phyloP scores from a whole-genome alignment of 2,888 invertebrate species.

The Nephrotoma appendiculata region DNA sequence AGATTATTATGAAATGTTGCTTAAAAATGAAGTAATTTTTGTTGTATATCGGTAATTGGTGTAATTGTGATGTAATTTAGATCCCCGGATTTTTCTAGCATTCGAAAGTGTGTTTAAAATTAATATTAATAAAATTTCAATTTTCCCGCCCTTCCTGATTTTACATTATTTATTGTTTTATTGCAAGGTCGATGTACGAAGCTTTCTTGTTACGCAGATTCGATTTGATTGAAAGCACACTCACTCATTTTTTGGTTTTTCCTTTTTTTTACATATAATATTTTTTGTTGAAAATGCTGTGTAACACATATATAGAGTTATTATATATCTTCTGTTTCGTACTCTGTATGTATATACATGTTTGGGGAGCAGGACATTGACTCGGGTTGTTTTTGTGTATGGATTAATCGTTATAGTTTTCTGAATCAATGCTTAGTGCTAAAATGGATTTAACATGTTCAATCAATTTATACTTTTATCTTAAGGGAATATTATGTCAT shows the following conservation, averaged over 20 bases:
- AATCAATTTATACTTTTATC: background rate
- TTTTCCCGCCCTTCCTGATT: background rate
- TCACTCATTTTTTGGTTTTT: background rate
- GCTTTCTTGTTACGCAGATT: background rate
- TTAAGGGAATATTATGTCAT: background rate
- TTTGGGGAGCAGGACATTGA: background rate
- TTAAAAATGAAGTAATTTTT: background rate
- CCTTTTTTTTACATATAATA: background rate
- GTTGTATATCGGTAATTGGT: background rate
- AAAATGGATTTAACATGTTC: background rate
- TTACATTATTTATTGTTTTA: background rate
- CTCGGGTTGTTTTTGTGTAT: background rate
- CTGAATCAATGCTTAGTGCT: background rate
- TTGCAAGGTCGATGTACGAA: background rate
- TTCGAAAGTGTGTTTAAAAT: no score
- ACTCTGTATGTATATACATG: background rate
- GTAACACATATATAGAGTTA: background rate
- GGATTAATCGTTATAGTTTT: background rate
- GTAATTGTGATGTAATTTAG: no score
- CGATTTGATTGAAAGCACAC: background rate
- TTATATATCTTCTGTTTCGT: background rate
- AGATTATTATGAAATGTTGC: background rate
- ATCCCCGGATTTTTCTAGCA: no score
- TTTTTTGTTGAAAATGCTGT: background rate
- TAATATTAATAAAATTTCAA: background rate